A percentile compares a stretch with the other conserved stretches of the same genome.
Conservation (phyloP, 64 coral and sea anemone genomes). For the Montipora capricornis region DNA sequence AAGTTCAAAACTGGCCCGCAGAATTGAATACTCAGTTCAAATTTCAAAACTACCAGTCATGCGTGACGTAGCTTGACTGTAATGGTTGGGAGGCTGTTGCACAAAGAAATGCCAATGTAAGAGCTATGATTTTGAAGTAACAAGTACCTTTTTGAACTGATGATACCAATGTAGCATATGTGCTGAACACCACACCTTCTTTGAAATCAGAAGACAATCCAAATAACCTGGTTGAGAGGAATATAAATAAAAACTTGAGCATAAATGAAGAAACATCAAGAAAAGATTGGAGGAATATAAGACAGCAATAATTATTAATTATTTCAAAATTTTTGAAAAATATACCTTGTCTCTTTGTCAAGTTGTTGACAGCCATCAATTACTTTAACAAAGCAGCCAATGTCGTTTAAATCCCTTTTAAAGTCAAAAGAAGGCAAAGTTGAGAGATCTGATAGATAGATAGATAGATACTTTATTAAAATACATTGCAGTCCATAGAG, state of each 20-base stretch:
- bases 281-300: not conserved
- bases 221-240: conserved; percentile 74
- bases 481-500: no score
- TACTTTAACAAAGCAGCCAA: conserved; percentile 94
- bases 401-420: conserved; percentile 91
- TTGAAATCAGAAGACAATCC: conserved; percentile 97
- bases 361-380: conserved; percentile 98
- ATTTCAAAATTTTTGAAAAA: not conserved
- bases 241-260: not conserved
- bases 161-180: conserved; percentile 95
- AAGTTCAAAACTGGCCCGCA: no score
- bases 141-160: conserved; percentile 90
- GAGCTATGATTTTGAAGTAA: not conserved
- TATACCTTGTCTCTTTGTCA: conserved; percentile 96
- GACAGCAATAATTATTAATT: not conserved
- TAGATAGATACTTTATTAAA: no score
- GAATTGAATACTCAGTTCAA: no score
- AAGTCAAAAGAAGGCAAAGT: not conserved
- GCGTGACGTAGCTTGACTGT: no score
- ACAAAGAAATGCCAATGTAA: not conserved
- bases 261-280: not conserved
- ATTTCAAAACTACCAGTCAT: no score
- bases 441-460: not conserved
- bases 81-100: no score
- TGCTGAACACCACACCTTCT: conserved; percentile 97